phyloP scores from a whole-genome alignment of 2,113 vertebrate genomes.

The Prinia subflava region DNA sequence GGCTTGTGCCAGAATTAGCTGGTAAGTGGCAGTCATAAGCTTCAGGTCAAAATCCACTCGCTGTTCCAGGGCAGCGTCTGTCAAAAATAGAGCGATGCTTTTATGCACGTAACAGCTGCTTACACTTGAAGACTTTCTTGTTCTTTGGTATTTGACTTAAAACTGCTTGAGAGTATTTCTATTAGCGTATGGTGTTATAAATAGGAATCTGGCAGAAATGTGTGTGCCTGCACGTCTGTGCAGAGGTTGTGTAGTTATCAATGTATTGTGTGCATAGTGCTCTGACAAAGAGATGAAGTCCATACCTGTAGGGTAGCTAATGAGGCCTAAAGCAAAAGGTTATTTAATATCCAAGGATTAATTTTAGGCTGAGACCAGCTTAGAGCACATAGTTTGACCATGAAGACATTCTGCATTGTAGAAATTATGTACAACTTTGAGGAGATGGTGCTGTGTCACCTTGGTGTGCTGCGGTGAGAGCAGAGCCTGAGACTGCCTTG shows the following conservation, averaged over 20 bases:
- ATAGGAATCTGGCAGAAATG: not conserved
- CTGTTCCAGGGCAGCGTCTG: not conserved
- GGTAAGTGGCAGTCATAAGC: not conserved
- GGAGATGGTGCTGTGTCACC: not conserved
- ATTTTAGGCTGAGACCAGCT: not conserved
- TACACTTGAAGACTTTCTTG: conserved; percentile 37
- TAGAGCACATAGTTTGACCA: not conserved
- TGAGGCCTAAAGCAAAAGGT: not conserved
- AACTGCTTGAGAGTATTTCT: not conserved
- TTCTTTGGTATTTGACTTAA: conserved; percentile 46
- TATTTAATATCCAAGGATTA: not conserved
- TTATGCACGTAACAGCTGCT: conserved; percentile 42
- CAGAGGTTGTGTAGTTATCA: accelerated
- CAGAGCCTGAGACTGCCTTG: not conserved
- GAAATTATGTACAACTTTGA: not conserved
- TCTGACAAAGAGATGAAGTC: not conserved
- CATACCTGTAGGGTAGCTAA: not conserved
- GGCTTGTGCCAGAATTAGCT: conserved; percentile 23
- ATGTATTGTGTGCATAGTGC: accelerated
- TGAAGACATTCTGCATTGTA: not conserved
- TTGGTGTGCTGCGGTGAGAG: accelerated
- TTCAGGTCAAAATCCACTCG: not conserved
- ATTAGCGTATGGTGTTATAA: not conserved
- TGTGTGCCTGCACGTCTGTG: not conserved
- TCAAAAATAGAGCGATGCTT: conserved; percentile 24